Evolutionary conservation across 2,797 vertebrate genomes (phyloP), one percentile per base, ranked within the genome.

Genomic region (Pampus argenteus): DNA sequence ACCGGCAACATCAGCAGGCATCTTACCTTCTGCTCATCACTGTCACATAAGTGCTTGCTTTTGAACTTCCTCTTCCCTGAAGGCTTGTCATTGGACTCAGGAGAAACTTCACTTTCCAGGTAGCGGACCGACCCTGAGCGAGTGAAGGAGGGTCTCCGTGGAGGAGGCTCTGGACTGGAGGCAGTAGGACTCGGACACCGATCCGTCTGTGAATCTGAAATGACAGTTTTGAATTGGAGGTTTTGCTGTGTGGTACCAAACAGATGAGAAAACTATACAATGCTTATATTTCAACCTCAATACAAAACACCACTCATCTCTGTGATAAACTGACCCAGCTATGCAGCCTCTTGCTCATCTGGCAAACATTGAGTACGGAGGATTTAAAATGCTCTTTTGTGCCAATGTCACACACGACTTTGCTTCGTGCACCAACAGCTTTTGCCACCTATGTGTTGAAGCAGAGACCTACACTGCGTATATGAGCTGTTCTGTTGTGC

Each of bases 11-110:
- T 0, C 93, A 86, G 62, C 83, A 84, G 76, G 50, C 1, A 13
- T 34, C 88, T 76, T 81, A 95, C 95, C 94, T 95, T 95, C 76
- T 85, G 94, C 63, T 95, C 94, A 2, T 91, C 87, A 2, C 67
- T 59, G 70, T 95, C 96, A 67, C 94, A 86, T 66, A 99, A 85
- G 88, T 99, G 97, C 82, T 99, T 99, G 90, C 97, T 99, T 93
- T 99, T 99, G 91, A 98, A 99, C 90, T 99, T 99, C 82, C 98
- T 96, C 88, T 99, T 99, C 88, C 98, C 98, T 48, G 97, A 94
- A 60, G 98, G 98, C 82, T 99, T 99, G 87, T 98, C 96, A 15
- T 83, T 89, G 79, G 90, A 87, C 79, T 96, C 95, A 17, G 94
- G 92, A 60, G 87, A 90, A 0, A 91, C 79, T 70, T 95, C 93